A percentile compares a stretch with the other conserved stretches of the same genome.
Conservation (phyloP, 2,113 vertebrate species). For the Amazona vittata region DNA sequence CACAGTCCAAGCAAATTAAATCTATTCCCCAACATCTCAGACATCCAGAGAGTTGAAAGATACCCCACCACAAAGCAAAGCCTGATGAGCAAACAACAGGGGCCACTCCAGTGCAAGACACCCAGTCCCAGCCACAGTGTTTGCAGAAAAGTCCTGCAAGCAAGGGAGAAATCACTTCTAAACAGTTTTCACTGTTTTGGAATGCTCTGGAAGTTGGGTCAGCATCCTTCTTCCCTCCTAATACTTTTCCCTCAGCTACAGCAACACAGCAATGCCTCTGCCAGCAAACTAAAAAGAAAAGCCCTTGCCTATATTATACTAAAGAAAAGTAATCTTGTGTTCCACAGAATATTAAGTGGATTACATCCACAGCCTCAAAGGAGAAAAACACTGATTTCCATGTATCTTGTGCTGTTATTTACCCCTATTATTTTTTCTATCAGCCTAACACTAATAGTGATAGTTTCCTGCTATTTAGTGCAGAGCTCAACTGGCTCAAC, state of each 20-base stretch:
- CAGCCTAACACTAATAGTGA: neutral
- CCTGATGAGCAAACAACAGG: neutral
- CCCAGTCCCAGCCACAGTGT: neutral
- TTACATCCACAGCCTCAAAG: slow-evolving; percentile 53
- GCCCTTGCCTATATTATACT: neutral
- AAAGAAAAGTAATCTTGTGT: slow-evolving; percentile 57
- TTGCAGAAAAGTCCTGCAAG: neutral
- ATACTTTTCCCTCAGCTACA: neutral
- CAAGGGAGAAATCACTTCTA: neutral
- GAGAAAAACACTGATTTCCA: slow-evolving; percentile 31
- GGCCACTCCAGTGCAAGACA: neutral
- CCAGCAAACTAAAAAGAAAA: slow-evolving; percentile 28
- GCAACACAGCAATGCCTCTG: neutral
- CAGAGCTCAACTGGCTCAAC: neutral
- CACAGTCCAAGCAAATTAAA: neutral
- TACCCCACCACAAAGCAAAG: neutral
- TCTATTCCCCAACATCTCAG: neutral
- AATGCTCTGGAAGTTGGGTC: slow-evolving; percentile 23
- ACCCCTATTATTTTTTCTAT: slow-evolving; percentile 20
- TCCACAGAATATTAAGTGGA: slow-evolving; percentile 62
- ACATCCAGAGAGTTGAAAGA: neutral
- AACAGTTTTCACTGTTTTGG: neutral
- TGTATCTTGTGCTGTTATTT: slow-evolving; percentile 45
- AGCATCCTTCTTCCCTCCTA: neutral
- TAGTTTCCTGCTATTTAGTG: neutral